These are phyloP conservation scores for Paedocypris micromegethes DNA, from an alignment of 2,797 vertebrate genomes.

Conservation along the genomic window DNA sequence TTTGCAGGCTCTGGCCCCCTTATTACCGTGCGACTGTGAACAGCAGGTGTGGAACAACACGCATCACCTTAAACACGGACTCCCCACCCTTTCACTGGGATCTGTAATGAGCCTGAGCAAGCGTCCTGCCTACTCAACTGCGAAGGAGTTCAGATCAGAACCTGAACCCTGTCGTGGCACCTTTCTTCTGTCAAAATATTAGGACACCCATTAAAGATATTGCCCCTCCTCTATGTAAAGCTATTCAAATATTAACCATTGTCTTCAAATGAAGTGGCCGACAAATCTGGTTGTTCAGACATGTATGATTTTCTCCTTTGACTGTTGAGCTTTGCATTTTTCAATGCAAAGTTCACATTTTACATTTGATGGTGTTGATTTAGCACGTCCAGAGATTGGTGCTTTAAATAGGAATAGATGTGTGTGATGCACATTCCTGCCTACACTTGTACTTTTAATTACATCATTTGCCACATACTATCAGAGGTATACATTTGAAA, in stretches of 20 bases:
- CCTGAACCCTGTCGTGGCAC: slow-evolving; percentile 6
- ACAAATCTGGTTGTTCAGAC: slow-evolving; percentile 31
- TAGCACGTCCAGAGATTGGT: slow-evolving; percentile 23
- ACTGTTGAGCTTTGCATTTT: slow-evolving; percentile 41
- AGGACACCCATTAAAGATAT: slow-evolving; percentile 28
- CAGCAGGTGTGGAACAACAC: slow-evolving; percentile 84
- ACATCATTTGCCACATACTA: slow-evolving; percentile 41
- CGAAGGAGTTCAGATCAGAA: slow-evolving; percentile 22
- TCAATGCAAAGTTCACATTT: slow-evolving; percentile 29
- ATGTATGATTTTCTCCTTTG: slow-evolving; percentile 34
- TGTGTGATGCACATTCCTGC: slow-evolving; percentile 56
- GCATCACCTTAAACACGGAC: slow-evolving; percentile 78
- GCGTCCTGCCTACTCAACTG: slow-evolving; percentile 15
- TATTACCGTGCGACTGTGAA: slow-evolving; percentile 80
- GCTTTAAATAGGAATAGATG: slow-evolving; percentile 30
- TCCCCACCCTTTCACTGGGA: slow-evolving; percentile 59
- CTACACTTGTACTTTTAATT: slow-evolving; percentile 59
- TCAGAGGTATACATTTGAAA: slow-evolving; percentile 57
- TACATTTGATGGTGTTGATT: slow-evolving; percentile 41
- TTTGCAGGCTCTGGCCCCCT: slow-evolving; percentile 82
- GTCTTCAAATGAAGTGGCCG: slow-evolving; percentile 41
- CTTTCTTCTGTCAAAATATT: slow-evolving; percentile 19
- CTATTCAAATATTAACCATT: slow-evolving; percentile 37
- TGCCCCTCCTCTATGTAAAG: slow-evolving; percentile 42
- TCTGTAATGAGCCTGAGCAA: slow-evolving; percentile 36